Conservation (phyloP, 2,888 invertebrate genomes). For the Zaprionus bogoriensis region DNA sequence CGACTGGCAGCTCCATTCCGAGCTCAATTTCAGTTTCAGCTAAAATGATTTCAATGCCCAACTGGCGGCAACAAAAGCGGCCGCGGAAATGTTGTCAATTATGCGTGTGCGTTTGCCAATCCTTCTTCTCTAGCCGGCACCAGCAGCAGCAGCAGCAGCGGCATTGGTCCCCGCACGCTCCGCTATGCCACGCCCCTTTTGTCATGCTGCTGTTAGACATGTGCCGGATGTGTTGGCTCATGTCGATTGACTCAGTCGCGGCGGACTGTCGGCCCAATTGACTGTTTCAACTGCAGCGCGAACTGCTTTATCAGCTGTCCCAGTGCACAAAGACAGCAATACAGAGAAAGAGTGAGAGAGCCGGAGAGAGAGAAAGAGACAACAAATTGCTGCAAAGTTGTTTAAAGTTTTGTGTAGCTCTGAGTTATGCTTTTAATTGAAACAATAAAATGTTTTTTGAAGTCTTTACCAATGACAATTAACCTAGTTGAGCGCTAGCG, state of each 20-base stretch:
- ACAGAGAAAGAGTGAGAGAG: too few species aligned
- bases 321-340: constrained; percentile 19
- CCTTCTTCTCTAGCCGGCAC: neutral
- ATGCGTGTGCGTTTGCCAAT: constrained; percentile 52
- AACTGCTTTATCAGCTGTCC: constrained; percentile 34
- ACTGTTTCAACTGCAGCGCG: constrained; percentile 36
- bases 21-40: constrained; percentile 49
- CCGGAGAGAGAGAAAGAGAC: too few species aligned
- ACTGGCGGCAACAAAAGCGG: constrained; percentile 46
- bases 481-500: too few species aligned
- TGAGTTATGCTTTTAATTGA: too few species aligned
- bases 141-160: too few species aligned
- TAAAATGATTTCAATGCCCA: constrained; percentile 61
- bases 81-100: constrained; percentile 72
- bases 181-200: too few species aligned
- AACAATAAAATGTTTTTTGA: too few species aligned
- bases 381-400: too few species aligned
- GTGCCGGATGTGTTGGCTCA: too few species aligned
- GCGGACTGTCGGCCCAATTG: constrained; percentile 31
- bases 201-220: constrained; percentile 32
- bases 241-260: constrained; percentile 28
- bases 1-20: constrained; percentile 26
- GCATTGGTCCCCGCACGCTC: neutral
- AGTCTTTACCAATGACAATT: too few species aligned
- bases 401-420: too few species aligned